Base-by-base conservation (phyloP, 2,113 vertebrate genomes). In the Ptilonorhynchus violaceus region DNA sequence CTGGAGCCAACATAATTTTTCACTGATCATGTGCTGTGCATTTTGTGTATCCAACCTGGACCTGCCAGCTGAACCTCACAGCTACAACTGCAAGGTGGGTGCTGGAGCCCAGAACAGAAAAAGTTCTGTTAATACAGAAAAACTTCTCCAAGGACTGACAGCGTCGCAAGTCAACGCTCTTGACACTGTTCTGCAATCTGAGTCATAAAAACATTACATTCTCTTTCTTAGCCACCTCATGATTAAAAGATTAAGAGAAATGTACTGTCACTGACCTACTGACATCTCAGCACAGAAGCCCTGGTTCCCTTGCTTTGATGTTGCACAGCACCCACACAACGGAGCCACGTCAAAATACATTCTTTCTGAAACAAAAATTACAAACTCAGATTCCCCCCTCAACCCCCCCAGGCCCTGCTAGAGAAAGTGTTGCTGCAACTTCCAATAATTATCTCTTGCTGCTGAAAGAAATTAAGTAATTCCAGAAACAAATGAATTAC, bases 231-330 rank as follows among this genome's bases (percentile, higher is more conserved):
- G 60, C 49, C 58, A 30, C 19, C 46, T 82, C 46, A 59, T 53
- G 37, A 89, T 79, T 68, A 92, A 75, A 78, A 92, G 87, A 96
- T 35, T 37, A 91, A 79, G 62, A 62, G n/a, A 78, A 79, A 37
- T 6, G 37, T 46, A 10, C 70, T 39, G 49, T 13, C 53, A 27
- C 49, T 95, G 94, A 88, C 96, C 89, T 66, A 53, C 22, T 73
- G 87, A 60, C 44, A 72, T 7, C 66, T 41, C 80, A 42, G 56
- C 59, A 64, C 35, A 73, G 39, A 7, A 86, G 58, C 23, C 24
- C 46, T 2, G 17, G 7, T 20, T 79, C 44, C 46, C 50, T 68
- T 25, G 28, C 52, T 89, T 53, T 85, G 41, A 80, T 76, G 62
- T 22, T 73, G 70, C 47, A 42, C 74, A 75, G 44, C 46, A 64